Evolutionary conservation across 2,888 invertebrate species (phyloP), one percentile per base, ranked within the genome.

Genomic region (Amphipoea oculea): DNA sequence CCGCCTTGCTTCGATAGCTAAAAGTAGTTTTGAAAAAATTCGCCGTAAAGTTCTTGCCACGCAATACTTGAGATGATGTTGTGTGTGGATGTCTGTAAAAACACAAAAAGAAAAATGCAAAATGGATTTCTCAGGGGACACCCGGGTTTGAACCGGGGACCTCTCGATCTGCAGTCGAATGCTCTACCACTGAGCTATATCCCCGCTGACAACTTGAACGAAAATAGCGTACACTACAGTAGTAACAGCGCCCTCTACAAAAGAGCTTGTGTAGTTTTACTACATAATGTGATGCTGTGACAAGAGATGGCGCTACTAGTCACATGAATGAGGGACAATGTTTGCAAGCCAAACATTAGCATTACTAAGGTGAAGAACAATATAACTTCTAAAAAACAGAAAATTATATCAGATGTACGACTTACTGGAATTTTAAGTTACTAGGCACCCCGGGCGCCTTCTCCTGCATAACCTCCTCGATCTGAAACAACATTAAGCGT

Each of bases 141-240:
- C 96, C 96, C 96, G 96, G 96, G 96, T 96, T 96, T 96, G 96
- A 96, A 96, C 96, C 96, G 96, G 96, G 96, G 96, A 96, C 96
- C 96, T 96, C 96, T 96, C 96, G 96, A 96, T 96, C 96, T 96
- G 96, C 96, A 96, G 96, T 96, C 96, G 96, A 96, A 96, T 96
- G 96, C 96, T 96, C 96, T 96, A 96, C 96, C 96, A 96, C 96
- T 96, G 96, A 96, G 96, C 96, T 96, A 96, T 96, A 96, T 96
- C 96, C 96, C 96, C 95, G 5, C 1, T 89, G 80, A 0, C 0
- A 0, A 0, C 0, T 0, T 0, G 0, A 42, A 4, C 60, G 90
- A 95, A 96, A 94, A 88, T 92, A 89, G 11, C 73, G 29, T 89
- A 87, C 54, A 63, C 0, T 80, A 77, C 80, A n/a, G 62, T 73